These are phyloP conservation scores for Pristiophorus japonicus DNA, from an alignment of 2,113 vertebrate genomes.

Conservation along the genomic window DNA sequence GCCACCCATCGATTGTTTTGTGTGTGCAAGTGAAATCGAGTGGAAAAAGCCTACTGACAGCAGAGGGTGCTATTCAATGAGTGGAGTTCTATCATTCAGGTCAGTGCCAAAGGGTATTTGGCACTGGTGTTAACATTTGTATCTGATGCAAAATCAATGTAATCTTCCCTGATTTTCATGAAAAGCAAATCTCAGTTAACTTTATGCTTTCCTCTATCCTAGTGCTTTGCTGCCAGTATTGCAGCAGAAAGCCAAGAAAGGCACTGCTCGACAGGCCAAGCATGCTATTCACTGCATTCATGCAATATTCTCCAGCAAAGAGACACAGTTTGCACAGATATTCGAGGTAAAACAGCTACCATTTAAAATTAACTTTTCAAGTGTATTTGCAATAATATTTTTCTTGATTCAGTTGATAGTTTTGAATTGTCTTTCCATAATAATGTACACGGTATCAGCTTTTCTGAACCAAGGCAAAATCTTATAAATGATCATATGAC, in stretches of 20 bases:
- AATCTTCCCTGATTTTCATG: not conserved
- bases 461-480: not conserved
- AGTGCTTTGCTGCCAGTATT: conserved; percentile 91
- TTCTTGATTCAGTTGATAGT: not conserved
- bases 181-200: not conserved
- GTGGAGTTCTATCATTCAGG: not conserved
- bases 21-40: not conserved
- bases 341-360: conserved; percentile 77
- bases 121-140: not conserved
- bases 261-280: conserved; percentile 89
- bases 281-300: conserved; percentile 96
- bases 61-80: conserved; percentile 34
- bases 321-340: conserved; percentile 96
- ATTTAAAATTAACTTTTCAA: not conserved
- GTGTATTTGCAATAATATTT: not conserved
- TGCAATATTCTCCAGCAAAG: conserved; percentile 94
- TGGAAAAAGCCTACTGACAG: not conserved
- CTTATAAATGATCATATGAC: not conserved
- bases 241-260: conserved; percentile 94
- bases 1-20: not conserved
- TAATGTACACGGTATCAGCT: not conserved
- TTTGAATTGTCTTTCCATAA: not conserved
- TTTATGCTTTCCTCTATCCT: conserved; percentile 40
- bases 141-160: conserved; percentile 12
- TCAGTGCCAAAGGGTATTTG: not conserved